Evolutionary conservation across 1,140 invertebrate genomes (phyloP).

Genomic region (Zaprionus taronus): DNA sequence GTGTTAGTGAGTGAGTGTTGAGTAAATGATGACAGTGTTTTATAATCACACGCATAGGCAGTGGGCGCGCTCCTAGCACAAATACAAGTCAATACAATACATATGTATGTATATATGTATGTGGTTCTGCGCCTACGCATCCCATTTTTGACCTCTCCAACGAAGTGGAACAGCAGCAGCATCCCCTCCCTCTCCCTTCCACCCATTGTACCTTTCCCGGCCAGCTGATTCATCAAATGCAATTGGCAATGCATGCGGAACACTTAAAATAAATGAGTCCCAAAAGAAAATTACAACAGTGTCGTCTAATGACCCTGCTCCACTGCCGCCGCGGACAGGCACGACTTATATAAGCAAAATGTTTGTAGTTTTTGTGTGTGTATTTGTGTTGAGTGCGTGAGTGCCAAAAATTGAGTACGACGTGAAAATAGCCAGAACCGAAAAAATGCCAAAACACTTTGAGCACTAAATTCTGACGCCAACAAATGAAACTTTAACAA

Average conservation of each 20-base stretch:
- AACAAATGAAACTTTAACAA: slow-evolving; percentile 67
- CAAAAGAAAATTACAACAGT: slow-evolving; percentile 47
- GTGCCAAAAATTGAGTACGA: slow-evolving; percentile 60
- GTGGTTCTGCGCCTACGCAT: slow-evolving; percentile 42
- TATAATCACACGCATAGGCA: slow-evolving; percentile 58
- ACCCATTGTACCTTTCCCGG: neutral
- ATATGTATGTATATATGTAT: slow-evolving; percentile 30
- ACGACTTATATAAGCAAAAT: slow-evolving; percentile 70
- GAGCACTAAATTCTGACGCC: slow-evolving; percentile 41
- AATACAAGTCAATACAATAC: slow-evolving; percentile 21
- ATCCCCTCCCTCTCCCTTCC: slow-evolving; percentile 9
- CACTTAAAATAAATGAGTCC: slow-evolving; percentile 51
- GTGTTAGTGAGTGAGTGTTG: slow-evolving; percentile 17
- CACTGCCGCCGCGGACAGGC: slow-evolving; percentile 46
- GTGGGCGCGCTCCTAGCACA: slow-evolving; percentile 32
- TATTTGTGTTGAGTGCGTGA: slow-evolving; percentile 55
- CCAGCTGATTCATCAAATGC: slow-evolving; percentile 70
- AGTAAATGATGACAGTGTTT: slow-evolving; percentile 65
- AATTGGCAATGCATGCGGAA: slow-evolving; percentile 42
- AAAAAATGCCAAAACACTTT: slow-evolving; percentile 59
- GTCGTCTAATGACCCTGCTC: slow-evolving; percentile 79
- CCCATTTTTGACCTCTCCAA: slow-evolving; percentile 73
- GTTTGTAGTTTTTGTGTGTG: slow-evolving; percentile 33
- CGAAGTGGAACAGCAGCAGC: slow-evolving; percentile 43
- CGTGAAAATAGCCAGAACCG: slow-evolving; percentile 59